Conservation (phyloP, 2,888 invertebrate genomes). For the Aricia artaxerxes region DNA sequence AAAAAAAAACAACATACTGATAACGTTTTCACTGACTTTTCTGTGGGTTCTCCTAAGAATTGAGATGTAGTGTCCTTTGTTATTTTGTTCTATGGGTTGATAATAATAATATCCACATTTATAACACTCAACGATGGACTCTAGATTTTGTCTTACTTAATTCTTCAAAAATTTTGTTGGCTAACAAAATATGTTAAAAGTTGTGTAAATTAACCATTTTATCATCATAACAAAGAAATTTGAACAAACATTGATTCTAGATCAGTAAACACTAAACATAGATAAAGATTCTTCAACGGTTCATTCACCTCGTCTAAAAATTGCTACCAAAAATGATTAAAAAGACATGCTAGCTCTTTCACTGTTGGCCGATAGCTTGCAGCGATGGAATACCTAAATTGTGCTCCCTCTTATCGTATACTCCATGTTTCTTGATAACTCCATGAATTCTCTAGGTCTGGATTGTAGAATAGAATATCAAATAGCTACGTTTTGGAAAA, state of each 20-base stretch:
- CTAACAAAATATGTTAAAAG: no score
- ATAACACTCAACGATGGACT: no score
- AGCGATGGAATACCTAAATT: constrained; percentile 28
- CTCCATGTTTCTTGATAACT: constrained; percentile 7
- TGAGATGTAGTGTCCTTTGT: no score
- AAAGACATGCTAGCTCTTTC: constrained; percentile 18
- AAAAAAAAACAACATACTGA: no score
- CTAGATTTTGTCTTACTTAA: no score
- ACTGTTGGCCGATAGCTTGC: constrained; percentile 18
- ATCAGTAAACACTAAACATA: not conserved
- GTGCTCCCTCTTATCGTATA: not conserved
- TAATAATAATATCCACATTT: no score
- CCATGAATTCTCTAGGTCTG: not conserved
- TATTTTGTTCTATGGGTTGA: no score
- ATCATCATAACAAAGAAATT: not conserved
- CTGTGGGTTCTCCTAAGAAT: no score
- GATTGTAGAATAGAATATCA: not conserved
- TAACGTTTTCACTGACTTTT: no score
- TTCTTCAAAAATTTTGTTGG: no score
- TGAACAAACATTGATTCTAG: not conserved
- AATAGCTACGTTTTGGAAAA: no score
- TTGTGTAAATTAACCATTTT: no score
- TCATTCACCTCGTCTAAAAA: constrained; percentile 12
- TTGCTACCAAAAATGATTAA: constrained; percentile 17
- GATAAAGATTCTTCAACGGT: not conserved